These are phyloP conservation scores for Oriolus oriolus DNA, from an alignment of 2,113 vertebrate genomes.

Conservation along the genomic window DNA sequence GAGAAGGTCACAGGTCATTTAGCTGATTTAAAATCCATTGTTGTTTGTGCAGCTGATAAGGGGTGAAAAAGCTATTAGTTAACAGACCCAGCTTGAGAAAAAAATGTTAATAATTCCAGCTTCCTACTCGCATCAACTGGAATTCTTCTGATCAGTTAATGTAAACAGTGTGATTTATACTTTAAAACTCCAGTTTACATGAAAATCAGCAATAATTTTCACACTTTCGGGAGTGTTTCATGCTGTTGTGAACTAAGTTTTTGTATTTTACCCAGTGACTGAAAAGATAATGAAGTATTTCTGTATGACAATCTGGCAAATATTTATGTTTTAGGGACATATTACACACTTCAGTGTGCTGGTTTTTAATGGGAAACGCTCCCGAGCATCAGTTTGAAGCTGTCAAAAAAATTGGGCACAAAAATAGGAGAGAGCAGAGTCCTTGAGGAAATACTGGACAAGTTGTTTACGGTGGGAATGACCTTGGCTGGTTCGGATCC, in stretches of 20 bases:
- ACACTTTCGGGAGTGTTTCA: background rate
- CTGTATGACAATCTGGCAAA: background rate
- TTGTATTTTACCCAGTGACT: background rate
- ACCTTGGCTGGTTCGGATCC: background rate
- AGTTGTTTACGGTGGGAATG: background rate
- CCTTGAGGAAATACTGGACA: background rate
- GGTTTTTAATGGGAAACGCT: background rate
- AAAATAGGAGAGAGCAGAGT: background rate
- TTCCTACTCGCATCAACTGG: background rate
- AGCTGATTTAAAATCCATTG: conserved; percentile 52
- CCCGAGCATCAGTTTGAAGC: background rate
- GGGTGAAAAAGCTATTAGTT: conserved; percentile 20
- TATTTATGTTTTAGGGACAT: background rate
- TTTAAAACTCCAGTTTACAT: background rate
- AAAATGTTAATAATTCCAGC: background rate
- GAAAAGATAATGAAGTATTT: background rate
- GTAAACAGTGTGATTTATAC: conserved; percentile 21
- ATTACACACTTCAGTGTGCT: background rate
- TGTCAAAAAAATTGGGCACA: background rate
- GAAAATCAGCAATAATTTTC: conserved; percentile 8
- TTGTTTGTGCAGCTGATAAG: conserved; percentile 62
- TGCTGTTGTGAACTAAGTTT: background rate
- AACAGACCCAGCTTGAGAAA: background rate
- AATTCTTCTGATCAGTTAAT: conserved; percentile 4
- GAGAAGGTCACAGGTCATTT: conserved; percentile 21